phyloP scores from a whole-genome alignment of 2,797 vertebrate species.

The Nasua narica region DNA sequence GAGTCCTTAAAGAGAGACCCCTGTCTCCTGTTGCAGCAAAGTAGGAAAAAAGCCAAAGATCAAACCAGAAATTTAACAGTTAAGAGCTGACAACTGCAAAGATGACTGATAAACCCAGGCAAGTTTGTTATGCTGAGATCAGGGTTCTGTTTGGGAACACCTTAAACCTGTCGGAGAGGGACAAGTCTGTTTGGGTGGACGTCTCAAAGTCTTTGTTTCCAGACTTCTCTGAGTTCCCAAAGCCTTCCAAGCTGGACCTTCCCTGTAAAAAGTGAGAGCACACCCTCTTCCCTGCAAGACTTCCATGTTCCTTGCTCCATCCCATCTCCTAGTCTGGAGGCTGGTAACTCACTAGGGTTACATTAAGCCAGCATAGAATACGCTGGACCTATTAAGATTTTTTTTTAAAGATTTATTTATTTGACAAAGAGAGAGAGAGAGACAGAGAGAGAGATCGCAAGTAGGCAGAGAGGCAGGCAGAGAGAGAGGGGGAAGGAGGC shows the following conservation, averaged over 20 bases:
- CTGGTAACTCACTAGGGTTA: background rate
- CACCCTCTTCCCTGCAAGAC: background rate
- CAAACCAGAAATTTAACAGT: background rate
- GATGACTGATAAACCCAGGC: background rate
- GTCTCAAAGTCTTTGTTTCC: background rate
- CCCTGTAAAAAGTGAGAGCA: background rate
- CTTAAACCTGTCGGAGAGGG: background rate
- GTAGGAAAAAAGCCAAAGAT: background rate
- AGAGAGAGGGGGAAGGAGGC: no score
- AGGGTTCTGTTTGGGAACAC: background rate
- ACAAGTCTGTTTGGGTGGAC: background rate
- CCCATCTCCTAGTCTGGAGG: background rate
- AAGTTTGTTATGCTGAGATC: background rate
- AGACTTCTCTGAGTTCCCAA: background rate
- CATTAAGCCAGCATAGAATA: background rate
- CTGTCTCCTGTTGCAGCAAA: background rate
- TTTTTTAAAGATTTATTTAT: no score
- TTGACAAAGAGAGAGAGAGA: no score
- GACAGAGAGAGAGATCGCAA: no score
- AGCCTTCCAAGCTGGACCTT: background rate
- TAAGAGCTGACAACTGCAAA: background rate
- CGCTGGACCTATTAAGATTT: background rate
- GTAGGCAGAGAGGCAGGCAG: no score
- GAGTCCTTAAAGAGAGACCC: background rate
- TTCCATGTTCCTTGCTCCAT: background rate